A percentile compares a stretch with the other conserved stretches of the same genome.
Conservation (phyloP, 2,888 invertebrate species). For the Mechanitis messenoides region DNA sequence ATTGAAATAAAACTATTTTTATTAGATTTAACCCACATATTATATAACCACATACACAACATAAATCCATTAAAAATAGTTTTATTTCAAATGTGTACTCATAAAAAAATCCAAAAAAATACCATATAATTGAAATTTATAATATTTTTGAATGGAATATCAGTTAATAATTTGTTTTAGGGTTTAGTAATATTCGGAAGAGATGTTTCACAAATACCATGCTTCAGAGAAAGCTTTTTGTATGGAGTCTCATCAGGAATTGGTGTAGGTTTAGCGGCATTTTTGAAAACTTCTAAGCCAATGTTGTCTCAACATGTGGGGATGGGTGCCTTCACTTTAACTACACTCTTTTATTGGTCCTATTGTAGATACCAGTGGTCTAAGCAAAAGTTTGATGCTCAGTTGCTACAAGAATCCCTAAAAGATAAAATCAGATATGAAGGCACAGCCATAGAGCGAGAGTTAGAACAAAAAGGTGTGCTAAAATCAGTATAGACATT, state of each 20-base stretch:
- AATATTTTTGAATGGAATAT: constrained; percentile 34
- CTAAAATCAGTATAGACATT: constrained; percentile 48
- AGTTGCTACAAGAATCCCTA: constrained; percentile 78
- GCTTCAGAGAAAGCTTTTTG: constrained; percentile 86
- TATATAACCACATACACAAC: too few relatives aligned
- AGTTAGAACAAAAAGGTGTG: constrained; percentile 61
- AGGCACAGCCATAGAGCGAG: constrained; percentile 76
- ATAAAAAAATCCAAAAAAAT: too few relatives aligned
- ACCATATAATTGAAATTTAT: background rate
- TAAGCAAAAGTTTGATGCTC: constrained; percentile 79
- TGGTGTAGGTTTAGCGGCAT: constrained; percentile 79
- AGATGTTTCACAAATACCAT: constrained; percentile 85
- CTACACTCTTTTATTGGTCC: constrained; percentile 83
- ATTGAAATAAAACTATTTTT: too few relatives aligned
- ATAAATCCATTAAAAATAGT: too few relatives aligned
- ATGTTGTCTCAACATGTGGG: constrained; percentile 79
- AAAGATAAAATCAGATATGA: constrained; percentile 78
- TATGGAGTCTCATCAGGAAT: constrained; percentile 85
- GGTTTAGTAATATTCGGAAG: constrained; percentile 80
- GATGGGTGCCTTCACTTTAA: constrained; percentile 79
- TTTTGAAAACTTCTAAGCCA: constrained; percentile 84
- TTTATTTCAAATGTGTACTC: too few relatives aligned
- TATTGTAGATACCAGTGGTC: constrained; percentile 83
- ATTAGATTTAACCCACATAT: too few relatives aligned
- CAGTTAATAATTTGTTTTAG: constrained; percentile 53